phyloP scores from a whole-genome alignment of 2,797 vertebrate species.

The Phataginus tetradactyla region DNA sequence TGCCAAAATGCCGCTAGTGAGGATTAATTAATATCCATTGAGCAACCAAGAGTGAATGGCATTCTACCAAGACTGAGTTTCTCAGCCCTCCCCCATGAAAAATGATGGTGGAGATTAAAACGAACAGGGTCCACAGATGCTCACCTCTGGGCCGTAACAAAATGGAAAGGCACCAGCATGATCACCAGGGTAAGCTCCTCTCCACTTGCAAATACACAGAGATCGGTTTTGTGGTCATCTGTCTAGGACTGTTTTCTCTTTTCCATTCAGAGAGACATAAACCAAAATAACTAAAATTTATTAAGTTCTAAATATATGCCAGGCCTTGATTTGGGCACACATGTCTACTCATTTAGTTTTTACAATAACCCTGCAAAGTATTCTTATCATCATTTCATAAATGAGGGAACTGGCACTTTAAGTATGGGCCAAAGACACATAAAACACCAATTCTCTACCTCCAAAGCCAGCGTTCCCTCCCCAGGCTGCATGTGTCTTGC shows the following conservation, averaged over 20 bases:
- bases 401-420: neutral
- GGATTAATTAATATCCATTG: conserved; percentile 70
- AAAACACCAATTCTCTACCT: neutral
- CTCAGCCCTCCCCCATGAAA: neutral
- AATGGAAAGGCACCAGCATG: neutral
- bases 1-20: conserved; percentile 63
- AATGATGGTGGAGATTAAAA: neutral
- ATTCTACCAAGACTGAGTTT: neutral
- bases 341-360: neutral
- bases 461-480: neutral
- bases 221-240: neutral
- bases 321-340: neutral
- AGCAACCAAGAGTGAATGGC: conserved; percentile 37
- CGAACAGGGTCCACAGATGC: neutral
- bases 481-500: neutral
- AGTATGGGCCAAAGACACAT: neutral
- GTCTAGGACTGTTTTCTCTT: neutral
- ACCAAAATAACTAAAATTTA: neutral
- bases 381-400: neutral
- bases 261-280: neutral
- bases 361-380: neutral
- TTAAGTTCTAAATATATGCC: neutral
- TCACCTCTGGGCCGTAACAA: neutral
- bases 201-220: neutral
- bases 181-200: neutral